phyloP scores from a whole-genome alignment of 92 coral and sea anemone species.

The Chrysogorgia sp. region DNA sequence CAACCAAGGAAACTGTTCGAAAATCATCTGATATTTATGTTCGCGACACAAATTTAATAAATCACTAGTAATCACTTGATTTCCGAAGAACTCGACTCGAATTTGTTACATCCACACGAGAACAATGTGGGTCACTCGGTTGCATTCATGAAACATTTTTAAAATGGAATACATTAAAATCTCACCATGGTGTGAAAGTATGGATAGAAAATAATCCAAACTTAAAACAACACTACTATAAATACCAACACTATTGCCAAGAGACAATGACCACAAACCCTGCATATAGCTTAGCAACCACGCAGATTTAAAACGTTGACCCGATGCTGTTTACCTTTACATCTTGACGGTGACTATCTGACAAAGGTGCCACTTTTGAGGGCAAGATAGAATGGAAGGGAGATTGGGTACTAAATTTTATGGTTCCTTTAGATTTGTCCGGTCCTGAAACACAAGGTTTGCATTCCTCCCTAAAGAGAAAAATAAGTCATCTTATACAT shows the following conservation, averaged over 20 bases:
- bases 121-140: not conserved
- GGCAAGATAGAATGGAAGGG: slow-evolving; percentile 82
- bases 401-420: slow-evolving; percentile 67
- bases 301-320: not conserved
- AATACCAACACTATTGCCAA: not conserved
- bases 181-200: not conserved
- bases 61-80: too few relatives aligned
- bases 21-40: too few relatives aligned
- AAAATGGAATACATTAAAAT: not conserved
- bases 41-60: too few relatives aligned
- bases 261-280: not conserved
- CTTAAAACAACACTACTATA: not conserved
- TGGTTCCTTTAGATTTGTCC: slow-evolving; percentile 81
- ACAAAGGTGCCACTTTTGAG: slow-evolving; percentile 52
- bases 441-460: slow-evolving; percentile 64
- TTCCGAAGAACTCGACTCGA: not conserved
- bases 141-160: not conserved
- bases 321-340: not conserved
- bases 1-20: too few relatives aligned
- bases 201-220: not conserved
- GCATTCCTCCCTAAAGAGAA: not conserved
- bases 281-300: not conserved
- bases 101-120: not conserved
- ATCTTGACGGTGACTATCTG: not conserved
- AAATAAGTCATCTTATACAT: not conserved